These are phyloP conservation scores for Odontothrips loti DNA, from an alignment of 2,888 invertebrate genomes.

Conservation along the genomic window DNA sequence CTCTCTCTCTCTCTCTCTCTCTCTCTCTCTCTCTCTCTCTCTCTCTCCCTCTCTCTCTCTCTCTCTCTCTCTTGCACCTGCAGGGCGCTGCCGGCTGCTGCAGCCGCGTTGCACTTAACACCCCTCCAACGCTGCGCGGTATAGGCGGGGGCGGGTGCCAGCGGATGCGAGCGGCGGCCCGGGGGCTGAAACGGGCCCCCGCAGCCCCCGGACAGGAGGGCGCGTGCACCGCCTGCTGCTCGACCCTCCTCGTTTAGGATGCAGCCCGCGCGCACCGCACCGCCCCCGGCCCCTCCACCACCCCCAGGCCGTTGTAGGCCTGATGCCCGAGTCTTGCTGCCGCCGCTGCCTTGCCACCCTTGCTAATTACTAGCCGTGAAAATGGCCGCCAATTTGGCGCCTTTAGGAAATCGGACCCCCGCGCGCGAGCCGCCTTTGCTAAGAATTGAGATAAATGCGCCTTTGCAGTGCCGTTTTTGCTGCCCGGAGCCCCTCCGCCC, in stretches of 20 bases:
- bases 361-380: conserved; percentile 9
- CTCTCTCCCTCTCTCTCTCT: no score
- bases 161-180: background rate
- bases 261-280: background rate
- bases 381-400: conserved; percentile 16
- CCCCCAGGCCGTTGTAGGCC: background rate
- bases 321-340: background rate
- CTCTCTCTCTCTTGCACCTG: no score
- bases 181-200: background rate
- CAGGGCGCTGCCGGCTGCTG: no score
- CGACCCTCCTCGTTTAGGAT: background rate
- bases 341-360: background rate
- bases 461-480: background rate
- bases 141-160: background rate
- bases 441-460: conserved; percentile 13
- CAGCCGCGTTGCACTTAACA: conserved; percentile 20
- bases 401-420: background rate
- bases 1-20: no score
- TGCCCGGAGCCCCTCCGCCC: background rate
- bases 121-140: background rate
- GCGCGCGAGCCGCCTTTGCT: background rate
- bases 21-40: no score
- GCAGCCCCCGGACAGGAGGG: background rate
- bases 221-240: no score
- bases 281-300: background rate